Conservation (phyloP, 2,113 vertebrate genomes). For the Paralichthys olivaceus region DNA sequence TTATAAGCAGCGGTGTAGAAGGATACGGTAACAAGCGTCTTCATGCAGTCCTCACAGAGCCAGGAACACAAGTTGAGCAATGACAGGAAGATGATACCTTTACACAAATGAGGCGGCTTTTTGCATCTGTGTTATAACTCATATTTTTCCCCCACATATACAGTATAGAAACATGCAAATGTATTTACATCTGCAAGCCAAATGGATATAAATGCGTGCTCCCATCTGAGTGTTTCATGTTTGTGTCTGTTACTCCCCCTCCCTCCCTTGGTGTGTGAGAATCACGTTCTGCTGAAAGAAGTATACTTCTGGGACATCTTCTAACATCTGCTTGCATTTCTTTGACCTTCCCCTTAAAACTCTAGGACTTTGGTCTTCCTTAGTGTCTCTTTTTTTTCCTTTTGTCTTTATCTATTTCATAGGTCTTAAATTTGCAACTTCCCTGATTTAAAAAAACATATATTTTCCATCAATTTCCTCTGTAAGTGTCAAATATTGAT, state of each 20-base stretch:
- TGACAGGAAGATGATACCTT: conserved; percentile 12
- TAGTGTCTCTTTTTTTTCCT: neutral
- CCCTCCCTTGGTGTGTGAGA: conserved; percentile 4
- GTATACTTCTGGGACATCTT: conserved; percentile 51
- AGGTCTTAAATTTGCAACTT: too few relatives aligned
- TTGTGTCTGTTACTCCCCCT: conserved; percentile 16
- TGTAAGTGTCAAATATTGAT: neutral
- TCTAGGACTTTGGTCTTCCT: conserved; percentile 25
- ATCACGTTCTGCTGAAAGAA: conserved; percentile 29
- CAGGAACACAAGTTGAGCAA: neutral
- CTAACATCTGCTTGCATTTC: conserved; percentile 64
- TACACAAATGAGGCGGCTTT: conserved; percentile 29
- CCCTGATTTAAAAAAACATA: too few relatives aligned
- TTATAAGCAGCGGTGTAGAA: conserved; percentile 51
- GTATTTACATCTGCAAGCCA: conserved; percentile 37
- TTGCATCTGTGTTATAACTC: conserved; percentile 3
- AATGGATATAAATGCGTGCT: conserved; percentile 43
- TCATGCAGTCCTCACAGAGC: conserved; percentile 7
- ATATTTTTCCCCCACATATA: conserved; percentile 11
- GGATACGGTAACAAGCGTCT: conserved; percentile 32
- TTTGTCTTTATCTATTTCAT: too few relatives aligned
- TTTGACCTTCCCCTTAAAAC: conserved; percentile 58
- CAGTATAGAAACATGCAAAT: conserved; percentile 32
- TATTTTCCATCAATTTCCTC: too few relatives aligned
- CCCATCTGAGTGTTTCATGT: conserved; percentile 13